These are phyloP conservation scores for Darwinula stevensoni DNA, from an alignment of 2,888 invertebrate genomes.

Conservation along the genomic window DNA sequence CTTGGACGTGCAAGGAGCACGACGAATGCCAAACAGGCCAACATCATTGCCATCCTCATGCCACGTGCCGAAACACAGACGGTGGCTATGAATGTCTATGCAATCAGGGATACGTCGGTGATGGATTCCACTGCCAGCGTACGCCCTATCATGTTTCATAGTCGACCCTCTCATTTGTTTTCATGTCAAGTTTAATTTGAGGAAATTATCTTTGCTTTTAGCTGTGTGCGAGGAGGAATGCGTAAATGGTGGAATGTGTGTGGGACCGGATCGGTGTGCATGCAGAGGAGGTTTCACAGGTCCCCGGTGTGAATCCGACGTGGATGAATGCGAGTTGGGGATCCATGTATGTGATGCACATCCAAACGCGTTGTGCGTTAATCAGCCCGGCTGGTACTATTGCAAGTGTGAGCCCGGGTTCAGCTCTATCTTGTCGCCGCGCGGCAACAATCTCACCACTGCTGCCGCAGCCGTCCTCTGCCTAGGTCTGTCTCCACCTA, in stretches of 20 bases:
- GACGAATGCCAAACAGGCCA: conserved; percentile 42
- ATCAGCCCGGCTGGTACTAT: conserved; percentile 60
- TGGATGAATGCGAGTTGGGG: conserved; percentile 59
- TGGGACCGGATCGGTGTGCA: conserved; percentile 39
- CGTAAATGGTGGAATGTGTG: conserved; percentile 51
- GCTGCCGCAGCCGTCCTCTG: no score
- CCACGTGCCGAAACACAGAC: conserved; percentile 45
- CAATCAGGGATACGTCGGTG: conserved; percentile 36
- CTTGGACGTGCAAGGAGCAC: conserved; percentile 42
- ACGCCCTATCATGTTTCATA: conserved; percentile 19
- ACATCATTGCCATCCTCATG: conserved; percentile 41
- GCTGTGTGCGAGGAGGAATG: conserved; percentile 50
- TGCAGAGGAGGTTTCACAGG: conserved; percentile 57
- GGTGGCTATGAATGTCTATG: conserved; percentile 51
- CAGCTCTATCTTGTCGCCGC: no score
- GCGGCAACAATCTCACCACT: no score
- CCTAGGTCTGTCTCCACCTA: no score
- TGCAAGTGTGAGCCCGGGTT: conserved; percentile 56
- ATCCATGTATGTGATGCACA: no score
- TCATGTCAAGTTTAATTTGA: conserved; percentile 1
- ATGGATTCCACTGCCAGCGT: conserved; percentile 52
- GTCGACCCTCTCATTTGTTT: conserved; percentile 3
- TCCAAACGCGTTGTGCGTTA: conserved; percentile 43
- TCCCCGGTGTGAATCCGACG: conserved; percentile 49
- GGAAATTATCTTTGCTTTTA: no score